Evolutionary conservation across 2,113 vertebrate genomes (phyloP), one percentile per base, ranked within the genome.

Genomic region (Rhinichthys klamathensis): DNA sequence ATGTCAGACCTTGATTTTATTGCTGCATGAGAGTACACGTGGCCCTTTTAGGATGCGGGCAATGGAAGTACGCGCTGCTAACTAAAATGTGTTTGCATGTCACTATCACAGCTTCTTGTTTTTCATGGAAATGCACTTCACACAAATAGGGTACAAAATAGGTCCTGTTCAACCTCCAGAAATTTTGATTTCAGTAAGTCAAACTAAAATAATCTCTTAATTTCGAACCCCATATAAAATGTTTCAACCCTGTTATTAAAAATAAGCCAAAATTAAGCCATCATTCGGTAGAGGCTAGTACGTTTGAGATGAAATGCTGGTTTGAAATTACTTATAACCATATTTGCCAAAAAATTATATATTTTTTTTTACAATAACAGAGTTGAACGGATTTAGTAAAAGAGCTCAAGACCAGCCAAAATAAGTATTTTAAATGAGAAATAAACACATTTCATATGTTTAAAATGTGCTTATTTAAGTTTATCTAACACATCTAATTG

Each of bases 21-120:
- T 63, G 54, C 9, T 65, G 74, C 60, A 76, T 49, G 61, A 82
- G 60, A 67, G 73, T 58, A 46, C 80, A 60, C 16, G 41, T 61
- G 54, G 81, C n/a, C 63, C 16, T 86, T 49, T 78, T 18, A 67
- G 80, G 51, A 65, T 70, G 58, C 61, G 16, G 32, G 32, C 5
- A 61, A 61, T 61, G 23, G 13, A 63, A 27, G 58, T 10, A 41
- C 1, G 4, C 46, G 18, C 15, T 80, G 23, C 23, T 27, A 5
- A 60, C 13, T 56, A 58, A 35, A 78, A 38, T 35, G 54, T 51
- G 21, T 73, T 6, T 44, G 9, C 11, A 6, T 73, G 38, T n/a
- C 38, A 25, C 23, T 72, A n/a, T 35, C 75, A 38, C 10, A 38
- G 18, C 30, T 78, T 78, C 54, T 78, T 38, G 76, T 38, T 78